Conservation (phyloP, 2,888 invertebrate species). For the Tenthredo livida region DNA sequence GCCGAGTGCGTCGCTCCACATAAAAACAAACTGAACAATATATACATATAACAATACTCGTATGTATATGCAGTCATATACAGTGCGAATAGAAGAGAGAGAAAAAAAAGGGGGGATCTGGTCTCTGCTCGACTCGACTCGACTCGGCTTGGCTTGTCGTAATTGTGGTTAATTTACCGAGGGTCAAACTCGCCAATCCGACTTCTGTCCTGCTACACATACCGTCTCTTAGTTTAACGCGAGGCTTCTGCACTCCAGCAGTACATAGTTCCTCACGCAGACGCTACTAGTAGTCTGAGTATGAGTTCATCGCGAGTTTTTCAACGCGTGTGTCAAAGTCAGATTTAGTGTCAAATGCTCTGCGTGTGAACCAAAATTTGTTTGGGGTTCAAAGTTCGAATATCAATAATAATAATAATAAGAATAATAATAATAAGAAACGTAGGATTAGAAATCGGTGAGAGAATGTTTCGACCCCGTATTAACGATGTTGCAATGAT, state of each 20-base stretch:
- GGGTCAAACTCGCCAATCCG: slow-evolving; percentile 49
- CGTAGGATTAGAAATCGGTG: not conserved
- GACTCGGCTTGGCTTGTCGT: slow-evolving; percentile 56
- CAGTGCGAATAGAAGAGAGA: not conserved
- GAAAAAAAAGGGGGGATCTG: not conserved
- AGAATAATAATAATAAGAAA: not conserved
- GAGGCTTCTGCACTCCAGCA: slow-evolving; percentile 24
- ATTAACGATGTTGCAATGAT: not conserved
- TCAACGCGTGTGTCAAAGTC: not conserved
- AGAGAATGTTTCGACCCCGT: not conserved
- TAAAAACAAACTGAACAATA: not conserved
- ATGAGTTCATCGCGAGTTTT: not conserved
- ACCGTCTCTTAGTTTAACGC: slow-evolving; percentile 39
- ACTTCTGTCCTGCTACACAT: not conserved
- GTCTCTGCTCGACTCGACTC: not conserved
- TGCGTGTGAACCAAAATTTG: too few species aligned
- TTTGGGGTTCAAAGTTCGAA: too few species aligned
- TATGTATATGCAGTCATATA: not conserved
- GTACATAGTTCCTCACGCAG: not conserved
- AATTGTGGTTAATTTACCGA: slow-evolving; percentile 74
- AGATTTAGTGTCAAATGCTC: too few species aligned
- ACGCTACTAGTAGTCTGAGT: too few species aligned
- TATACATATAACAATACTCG: too few species aligned
- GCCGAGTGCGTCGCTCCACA: slow-evolving; percentile 4
- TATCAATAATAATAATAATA: too few species aligned